These are phyloP conservation scores for Myotis daubentonii DNA, from an alignment of 2,797 vertebrate species.

Conservation along the genomic window DNA sequence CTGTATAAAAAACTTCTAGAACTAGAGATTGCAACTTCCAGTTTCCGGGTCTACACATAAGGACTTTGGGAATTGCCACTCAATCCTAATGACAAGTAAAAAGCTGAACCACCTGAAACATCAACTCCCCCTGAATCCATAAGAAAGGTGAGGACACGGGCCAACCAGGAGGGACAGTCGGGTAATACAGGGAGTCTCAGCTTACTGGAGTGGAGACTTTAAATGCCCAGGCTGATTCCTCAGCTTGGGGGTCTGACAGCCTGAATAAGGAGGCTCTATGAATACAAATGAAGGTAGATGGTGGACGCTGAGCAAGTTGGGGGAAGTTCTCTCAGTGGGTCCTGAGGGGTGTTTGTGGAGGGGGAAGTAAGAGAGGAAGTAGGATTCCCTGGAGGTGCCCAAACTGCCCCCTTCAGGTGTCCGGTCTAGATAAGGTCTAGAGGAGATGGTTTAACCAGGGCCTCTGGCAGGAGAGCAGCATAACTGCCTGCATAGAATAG, in stretches of 20 bases:
- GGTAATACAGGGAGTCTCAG: neutral
- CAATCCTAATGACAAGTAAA: neutral
- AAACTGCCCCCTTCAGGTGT: neutral
- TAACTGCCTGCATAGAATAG: no score
- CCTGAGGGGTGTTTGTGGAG: slow-evolving; percentile 12
- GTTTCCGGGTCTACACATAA: neutral
- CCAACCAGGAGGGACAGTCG: neutral
- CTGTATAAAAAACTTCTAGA: neutral
- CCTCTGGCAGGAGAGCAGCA: no score
- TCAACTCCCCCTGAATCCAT: neutral
- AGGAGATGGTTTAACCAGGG: slow-evolving; percentile 54
- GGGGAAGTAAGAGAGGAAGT: neutral
- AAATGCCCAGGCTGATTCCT: neutral
- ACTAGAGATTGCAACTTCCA: neutral
- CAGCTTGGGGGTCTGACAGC: neutral
- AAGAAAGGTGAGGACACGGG: neutral
- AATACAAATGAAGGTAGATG: neutral
- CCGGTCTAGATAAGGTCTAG: neutral
- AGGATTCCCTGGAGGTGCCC: neutral
- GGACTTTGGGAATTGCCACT: neutral
- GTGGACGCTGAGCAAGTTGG: neutral
- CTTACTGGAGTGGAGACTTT: neutral
- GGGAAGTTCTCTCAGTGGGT: neutral
- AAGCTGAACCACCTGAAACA: neutral
- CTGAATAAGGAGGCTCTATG: neutral